Base-by-base conservation (phyloP, 2,797 vertebrate species). In the Acrossocheilus wenchowensis region DNA sequence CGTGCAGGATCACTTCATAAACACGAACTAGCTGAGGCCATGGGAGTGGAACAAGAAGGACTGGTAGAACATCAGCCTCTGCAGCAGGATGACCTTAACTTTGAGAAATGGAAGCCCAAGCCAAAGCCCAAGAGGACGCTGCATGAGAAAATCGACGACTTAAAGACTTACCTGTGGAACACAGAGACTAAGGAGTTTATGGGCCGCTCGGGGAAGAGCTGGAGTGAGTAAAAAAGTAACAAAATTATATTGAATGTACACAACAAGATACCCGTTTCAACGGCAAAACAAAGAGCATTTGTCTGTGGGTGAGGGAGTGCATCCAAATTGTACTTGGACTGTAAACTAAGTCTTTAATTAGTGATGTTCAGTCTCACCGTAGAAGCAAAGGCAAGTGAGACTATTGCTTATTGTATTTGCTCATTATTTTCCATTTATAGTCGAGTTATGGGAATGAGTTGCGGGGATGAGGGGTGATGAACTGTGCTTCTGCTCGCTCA, bases 91-190 rank as follows among this genome's bases (percentile, higher is more conserved):
- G 96, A 96, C 93, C 95, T 96, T 89, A 96, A 96, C 94, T 96
- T 96, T 91, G 93, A 96, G 94, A 90, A 96, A 90, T 94, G 93
- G 92, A 96, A 95, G 92, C 93, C 95, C 90, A 94, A 95, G 89
- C 97, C 95, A 87, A 91, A 94, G 92, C 95, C 94, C 86, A 94
- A 93, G 94, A 97, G 96, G 94, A 96, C 95, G 9, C 96, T 96
- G 91, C 92, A 94, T 92, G 96, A 97, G 93, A 94, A 95, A 91
- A 95, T 97, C 88, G 94, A 92, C 19, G 95, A 95, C 89, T 23
- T 98, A 86, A 98, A 97, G 92, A 95, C 90, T 57, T 98, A 98
- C 95, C 91, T 99, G 87, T 99, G 97, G 98, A 98, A 99, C 91
- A 97, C 97, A 0, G 97, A 98, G 93, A 97, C 97, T 92, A 96